phyloP scores from a whole-genome alignment of 2,113 vertebrate species.

The Brachyistius frenatus region DNA sequence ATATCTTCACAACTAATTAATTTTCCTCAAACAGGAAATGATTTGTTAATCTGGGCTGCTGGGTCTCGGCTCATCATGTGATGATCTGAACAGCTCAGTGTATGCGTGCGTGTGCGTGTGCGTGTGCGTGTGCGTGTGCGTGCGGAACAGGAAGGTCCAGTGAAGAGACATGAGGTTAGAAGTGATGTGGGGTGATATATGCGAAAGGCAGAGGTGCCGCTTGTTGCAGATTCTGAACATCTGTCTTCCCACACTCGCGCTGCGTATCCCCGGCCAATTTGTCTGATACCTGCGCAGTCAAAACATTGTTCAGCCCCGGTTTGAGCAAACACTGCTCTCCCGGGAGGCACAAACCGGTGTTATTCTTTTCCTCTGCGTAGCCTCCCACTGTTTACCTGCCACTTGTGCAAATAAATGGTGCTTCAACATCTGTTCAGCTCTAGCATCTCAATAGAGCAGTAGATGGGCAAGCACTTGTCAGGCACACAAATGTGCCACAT shows the following conservation, averaged over 20 bases:
- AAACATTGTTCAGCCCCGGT: constrained; percentile 72
- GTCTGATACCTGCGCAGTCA: constrained; percentile 69
- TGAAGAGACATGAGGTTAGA: constrained; percentile 3
- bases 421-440: constrained; percentile 68
- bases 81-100: constrained; percentile 15
- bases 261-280: constrained; percentile 61
- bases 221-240: constrained; percentile 55
- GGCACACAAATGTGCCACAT: constrained; percentile 47
- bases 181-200: constrained; percentile 19
- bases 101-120: not conserved
- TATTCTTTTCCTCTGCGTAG: constrained; percentile 61
- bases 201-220: constrained; percentile 16
- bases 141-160: constrained; percentile 8
- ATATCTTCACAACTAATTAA: constrained; percentile 52
- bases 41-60: constrained; percentile 37
- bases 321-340: constrained; percentile 68
- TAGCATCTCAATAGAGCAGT: constrained; percentile 43
- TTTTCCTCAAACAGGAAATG: constrained; percentile 64
- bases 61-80: constrained; percentile 12
- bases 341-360: constrained; percentile 62
- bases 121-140: too few species aligned
- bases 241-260: constrained; percentile 55
- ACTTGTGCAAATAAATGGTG: constrained; percentile 77
- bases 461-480: constrained; percentile 54
- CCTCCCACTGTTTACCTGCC: constrained; percentile 75